These are phyloP conservation scores for Epirrhoe alternata DNA, from an alignment of 2,888 invertebrate genomes.

Conservation along the genomic window DNA sequence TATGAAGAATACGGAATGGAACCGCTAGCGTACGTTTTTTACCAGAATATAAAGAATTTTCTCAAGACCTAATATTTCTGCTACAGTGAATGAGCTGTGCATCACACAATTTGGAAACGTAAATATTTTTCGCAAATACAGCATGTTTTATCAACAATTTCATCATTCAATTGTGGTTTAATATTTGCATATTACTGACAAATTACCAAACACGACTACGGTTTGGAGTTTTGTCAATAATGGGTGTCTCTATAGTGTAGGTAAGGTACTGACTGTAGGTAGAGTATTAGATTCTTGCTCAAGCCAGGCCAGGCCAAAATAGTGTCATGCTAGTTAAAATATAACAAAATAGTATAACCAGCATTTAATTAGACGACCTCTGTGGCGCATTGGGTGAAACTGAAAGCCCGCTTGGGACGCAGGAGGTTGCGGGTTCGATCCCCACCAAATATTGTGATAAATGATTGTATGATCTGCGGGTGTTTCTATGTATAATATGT, in stretches of 20 bases:
- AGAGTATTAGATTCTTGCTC: not conserved
- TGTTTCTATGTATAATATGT: too few species aligned
- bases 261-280: too few species aligned
- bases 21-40: not conserved
- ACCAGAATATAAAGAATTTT: not conserved
- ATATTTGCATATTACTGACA: slow-evolving; percentile 31
- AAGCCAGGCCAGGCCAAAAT: too few species aligned
- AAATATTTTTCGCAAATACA: slow-evolving; percentile 41
- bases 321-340: too few species aligned
- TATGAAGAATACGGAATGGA: not conserved
- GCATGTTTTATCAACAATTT: slow-evolving; percentile 40
- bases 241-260: too few species aligned
- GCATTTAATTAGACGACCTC: too few species aligned
- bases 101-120: slow-evolving; percentile 37
- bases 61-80: slow-evolving; percentile 17
- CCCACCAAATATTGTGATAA: too few species aligned
- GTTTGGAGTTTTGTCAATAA: not conserved
- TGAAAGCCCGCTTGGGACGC: too few species aligned
- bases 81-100: slow-evolving; percentile 29
- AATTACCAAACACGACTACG: slow-evolving; percentile 9
- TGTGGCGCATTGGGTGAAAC: too few species aligned
- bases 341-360: too few species aligned
- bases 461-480: too few species aligned
- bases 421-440: too few species aligned
- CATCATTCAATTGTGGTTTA: slow-evolving; percentile 34